Base-by-base conservation (phyloP, 2,113 vertebrate genomes). In the Cheirogaleus medius region DNA sequence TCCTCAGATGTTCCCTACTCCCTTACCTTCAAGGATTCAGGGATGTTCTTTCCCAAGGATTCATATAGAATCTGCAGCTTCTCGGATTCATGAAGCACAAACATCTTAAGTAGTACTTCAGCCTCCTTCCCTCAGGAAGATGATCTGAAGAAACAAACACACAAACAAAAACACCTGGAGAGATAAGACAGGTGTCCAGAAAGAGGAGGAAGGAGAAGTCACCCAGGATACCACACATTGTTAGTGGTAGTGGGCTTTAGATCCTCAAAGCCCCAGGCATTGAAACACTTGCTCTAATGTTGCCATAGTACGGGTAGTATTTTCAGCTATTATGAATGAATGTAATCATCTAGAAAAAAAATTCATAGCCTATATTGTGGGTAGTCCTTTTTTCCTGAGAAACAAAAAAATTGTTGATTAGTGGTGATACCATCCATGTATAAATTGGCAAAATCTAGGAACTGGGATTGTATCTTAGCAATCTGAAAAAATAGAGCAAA, bases 11-110 rank as follows among this genome's bases (percentile, higher is more conserved):
- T 49, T 17, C 54, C 12, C 27, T 37, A 2, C 44, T 47, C 10
- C 54, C 73, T 94, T 39, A 96, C 95, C 95, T 94, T 96, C 20
- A 64, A 15, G 44, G 91, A 90, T 32, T 90, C 95, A 37, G 91
- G 95, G 29, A 39, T 52, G 58, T 32, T 74, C 17, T 94, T 58
- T 86, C 81, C 87, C 49, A 96, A 71, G 34, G 92, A 91, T 8
- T 84, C 74, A 60, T 82, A 73, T 9, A 91, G 58, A 29, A n/a
- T n/a, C 49, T 96, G 74, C 21, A 96, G 76, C 21, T 87, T 42
- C 49, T 44, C 66, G 49, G 44, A 1, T 23, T 78, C 82, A 15
- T 17, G 68, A 73, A 94, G 63, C 49, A 94, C 81, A 52, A 87
- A 44, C 95, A 94, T 96, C 83, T 74, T 82, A 29, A 5, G 32